Evolutionary conservation across 2,797 vertebrate genomes (phyloP).

Genomic region (Luscinia luscinia): DNA sequence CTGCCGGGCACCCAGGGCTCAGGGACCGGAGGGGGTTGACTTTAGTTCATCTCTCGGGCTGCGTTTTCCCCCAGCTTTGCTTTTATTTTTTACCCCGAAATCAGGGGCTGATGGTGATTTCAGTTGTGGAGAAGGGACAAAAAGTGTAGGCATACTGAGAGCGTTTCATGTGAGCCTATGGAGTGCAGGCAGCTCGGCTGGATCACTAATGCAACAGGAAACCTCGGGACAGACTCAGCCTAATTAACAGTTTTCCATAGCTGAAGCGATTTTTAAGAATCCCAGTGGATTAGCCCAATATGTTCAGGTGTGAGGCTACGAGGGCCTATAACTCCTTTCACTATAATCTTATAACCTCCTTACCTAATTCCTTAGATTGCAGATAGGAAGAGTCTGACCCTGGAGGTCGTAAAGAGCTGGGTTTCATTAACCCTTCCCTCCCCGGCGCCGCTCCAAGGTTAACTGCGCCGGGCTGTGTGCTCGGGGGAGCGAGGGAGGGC

Average conservation of each 20-base stretch:
- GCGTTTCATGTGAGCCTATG: conserved; percentile 13
- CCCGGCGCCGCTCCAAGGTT: conserved; percentile 83
- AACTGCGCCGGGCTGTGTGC: conserved; percentile 80
- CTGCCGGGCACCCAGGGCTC: conserved; percentile 41
- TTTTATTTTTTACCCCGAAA: not conserved
- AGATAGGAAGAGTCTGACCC: conserved; percentile 83
- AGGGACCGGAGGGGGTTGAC: not conserved
- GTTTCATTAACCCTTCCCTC: conserved; percentile 89
- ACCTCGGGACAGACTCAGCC: conserved; percentile 57
- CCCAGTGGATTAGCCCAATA: conserved; percentile 64
- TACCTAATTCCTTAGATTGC: conserved; percentile 79
- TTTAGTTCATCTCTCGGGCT: conserved; percentile 19
- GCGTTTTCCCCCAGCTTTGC: not conserved
- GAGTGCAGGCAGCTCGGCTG: conserved; percentile 39
- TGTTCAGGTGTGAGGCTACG: conserved; percentile 74
- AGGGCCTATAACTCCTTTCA: conserved; percentile 56
- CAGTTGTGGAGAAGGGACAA: not conserved
- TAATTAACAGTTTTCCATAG: conserved; percentile 70
- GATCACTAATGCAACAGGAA: conserved; percentile 68
- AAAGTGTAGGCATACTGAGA: not conserved
- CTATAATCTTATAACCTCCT: conserved; percentile 82
- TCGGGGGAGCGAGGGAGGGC: not conserved
- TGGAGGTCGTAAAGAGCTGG: conserved; percentile 80
- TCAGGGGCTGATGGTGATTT: not conserved
- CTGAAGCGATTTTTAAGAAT: conserved; percentile 67